Evolutionary conservation across 2,797 vertebrate genomes (phyloP).

Genomic region (Sebastes taczanowskii): DNA sequence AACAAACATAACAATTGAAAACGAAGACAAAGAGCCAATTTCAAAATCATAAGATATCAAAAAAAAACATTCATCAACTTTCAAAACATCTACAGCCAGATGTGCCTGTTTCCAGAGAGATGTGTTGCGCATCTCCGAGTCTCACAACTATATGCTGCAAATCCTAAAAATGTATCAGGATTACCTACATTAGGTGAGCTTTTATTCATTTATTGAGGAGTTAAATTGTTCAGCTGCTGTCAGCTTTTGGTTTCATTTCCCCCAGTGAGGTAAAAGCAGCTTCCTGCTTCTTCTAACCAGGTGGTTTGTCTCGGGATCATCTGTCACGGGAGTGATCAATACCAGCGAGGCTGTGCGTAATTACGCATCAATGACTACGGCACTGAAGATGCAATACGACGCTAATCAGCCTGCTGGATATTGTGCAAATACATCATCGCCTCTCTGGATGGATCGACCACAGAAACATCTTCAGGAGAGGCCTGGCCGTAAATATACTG

Average conservation of each 20-base stretch:
- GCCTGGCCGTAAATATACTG: neutral
- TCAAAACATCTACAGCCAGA: too few relatives aligned
- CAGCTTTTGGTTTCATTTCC: neutral
- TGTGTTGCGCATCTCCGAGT: neutral
- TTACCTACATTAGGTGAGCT: neutral
- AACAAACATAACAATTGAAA: too few relatives aligned
- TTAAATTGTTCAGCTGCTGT: neutral
- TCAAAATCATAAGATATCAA: too few relatives aligned
- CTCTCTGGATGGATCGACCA: neutral
- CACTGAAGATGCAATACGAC: conserved; percentile 9
- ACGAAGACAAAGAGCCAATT: too few relatives aligned
- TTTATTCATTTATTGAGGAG: neutral
- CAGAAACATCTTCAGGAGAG: neutral
- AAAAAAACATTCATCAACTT: too few relatives aligned
- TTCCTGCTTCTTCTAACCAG: conserved; percentile 5
- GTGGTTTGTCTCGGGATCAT: conserved; percentile 29
- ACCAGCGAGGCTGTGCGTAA: conserved; percentile 46
- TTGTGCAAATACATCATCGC: neutral
- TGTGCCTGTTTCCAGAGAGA: too few relatives aligned
- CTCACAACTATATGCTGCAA: neutral
- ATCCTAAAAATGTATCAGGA: neutral
- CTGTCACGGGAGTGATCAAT: conserved; percentile 12
- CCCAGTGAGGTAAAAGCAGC: neutral
- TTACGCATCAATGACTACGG: conserved; percentile 54
- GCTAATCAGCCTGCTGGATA: neutral